A percentile compares a stretch with the other conserved stretches of the same genome.
Evolutionary conservation across 2,888 invertebrate species (phyloP).

Genomic region (Zootermopsis nevadensis): DNA sequence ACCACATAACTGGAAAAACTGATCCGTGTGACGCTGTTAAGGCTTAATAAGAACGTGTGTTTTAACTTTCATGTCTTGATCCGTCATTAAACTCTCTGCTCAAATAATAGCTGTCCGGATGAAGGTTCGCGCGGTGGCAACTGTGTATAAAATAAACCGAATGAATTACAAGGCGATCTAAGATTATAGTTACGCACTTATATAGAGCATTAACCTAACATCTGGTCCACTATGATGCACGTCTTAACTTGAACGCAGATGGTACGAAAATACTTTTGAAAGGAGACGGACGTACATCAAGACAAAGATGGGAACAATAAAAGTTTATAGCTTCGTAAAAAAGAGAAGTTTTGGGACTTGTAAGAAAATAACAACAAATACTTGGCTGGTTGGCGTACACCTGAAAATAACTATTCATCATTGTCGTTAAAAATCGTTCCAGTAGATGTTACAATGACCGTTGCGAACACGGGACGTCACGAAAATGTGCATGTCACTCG

Average conservation of each 20-base stretch:
- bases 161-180: not conserved
- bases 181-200: not conserved
- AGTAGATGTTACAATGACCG: constrained; percentile 20
- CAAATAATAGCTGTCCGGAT: not conserved
- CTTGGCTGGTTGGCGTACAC: not conserved
- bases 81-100: not conserved
- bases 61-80: not conserved
- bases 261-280: not conserved
- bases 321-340: not conserved
- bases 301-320: not conserved
- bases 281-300: not conserved
- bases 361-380: constrained; percentile 5
- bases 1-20: no score
- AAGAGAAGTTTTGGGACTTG: not conserved
- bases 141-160: not conserved
- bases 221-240: not conserved
- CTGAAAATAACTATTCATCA: constrained; percentile 44
- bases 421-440: constrained; percentile 42
- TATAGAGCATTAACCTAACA: not conserved
- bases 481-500: constrained; percentile 31
- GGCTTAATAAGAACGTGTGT: not conserved
- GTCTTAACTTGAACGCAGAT: not conserved
- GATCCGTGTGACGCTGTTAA: no score
- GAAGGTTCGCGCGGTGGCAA: not conserved
- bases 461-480: not conserved